Evolutionary conservation across 2,888 invertebrate genomes (phyloP), one percentile per base, ranked within the genome.

Genomic region (Callimorpha dominula): DNA sequence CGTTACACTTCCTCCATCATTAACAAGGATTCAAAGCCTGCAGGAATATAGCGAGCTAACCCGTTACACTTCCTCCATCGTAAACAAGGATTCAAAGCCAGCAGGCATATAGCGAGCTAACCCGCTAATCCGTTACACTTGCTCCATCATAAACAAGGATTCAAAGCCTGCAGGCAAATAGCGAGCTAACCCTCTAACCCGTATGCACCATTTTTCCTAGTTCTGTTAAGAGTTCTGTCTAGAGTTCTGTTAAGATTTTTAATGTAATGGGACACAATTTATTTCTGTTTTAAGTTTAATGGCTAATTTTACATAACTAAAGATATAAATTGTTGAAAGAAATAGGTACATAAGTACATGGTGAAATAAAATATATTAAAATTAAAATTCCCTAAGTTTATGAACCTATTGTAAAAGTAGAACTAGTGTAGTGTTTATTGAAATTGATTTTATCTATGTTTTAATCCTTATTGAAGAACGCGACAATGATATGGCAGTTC

Each of bases 401-500:
- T 57, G n/a, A 60, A 11, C 11, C 5, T 20, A 12, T 20, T 57
- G 4, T 31, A 31, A 60, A 60, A 31, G 8, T 31, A 12, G 5
- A 12, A 60, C 57, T 60, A 60, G 20, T 31, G 43, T 43, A n/a
- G n/a, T n/a, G n/a, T n/a, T 43, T 43, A 31, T 60, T 31, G 31
- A 60, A 31, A 31, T 60, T 31, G 12, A 60, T 31, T 31, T 46
- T 14, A n/a, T 11, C n/a, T 54, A 54, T 57, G 12, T 57, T 60
- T 14, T 12, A 31, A 62, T 40, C 49, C 65, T 46, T n/a, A 65
- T 64, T 63, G 40, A 67, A 43, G 60, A 71, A 62, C 63, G 68
- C 73, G 31, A 14, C 70, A 71, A 71, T 64, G 57, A 68, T 79
- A 79, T 75, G 82, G 84, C 20, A 75, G 82, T 84, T 84, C 74